phyloP scores from a whole-genome alignment of 2,113 vertebrate species.

The Motacilla alba region DNA sequence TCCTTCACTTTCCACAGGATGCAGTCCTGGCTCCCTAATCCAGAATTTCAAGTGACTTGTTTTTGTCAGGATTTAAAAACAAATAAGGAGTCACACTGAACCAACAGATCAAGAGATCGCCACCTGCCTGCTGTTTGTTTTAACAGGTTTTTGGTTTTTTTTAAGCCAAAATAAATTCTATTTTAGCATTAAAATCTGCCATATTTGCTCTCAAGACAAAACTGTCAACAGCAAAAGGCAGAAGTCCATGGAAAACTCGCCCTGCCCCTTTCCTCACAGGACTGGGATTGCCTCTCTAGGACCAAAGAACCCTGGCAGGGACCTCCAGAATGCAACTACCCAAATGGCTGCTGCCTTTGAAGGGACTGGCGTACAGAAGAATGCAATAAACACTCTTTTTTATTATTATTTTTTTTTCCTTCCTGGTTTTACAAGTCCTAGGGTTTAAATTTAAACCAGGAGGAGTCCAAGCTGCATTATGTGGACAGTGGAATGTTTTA shows the following conservation, averaged over 20 bases:
- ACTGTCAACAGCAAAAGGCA: not conserved
- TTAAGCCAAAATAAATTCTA: not conserved
- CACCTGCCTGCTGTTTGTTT: not conserved
- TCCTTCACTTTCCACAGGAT: fast-evolving
- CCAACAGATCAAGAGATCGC: not conserved
- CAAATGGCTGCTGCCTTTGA: conserved; percentile 71
- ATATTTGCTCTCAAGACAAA: not conserved
- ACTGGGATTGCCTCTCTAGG: conserved; percentile 64
- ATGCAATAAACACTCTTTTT: fast-evolving
- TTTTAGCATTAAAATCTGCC: not conserved
- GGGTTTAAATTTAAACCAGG: not conserved
- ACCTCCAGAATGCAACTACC: conserved; percentile 41
- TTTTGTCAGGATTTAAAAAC: not conserved
- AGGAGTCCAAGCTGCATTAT: not conserved
- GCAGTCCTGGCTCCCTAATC: not conserved
- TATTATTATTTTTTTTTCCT: too few species aligned
- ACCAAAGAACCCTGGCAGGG: conserved; percentile 19
- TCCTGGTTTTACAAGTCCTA: not conserved
- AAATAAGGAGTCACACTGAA: not conserved
- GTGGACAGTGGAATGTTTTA: not conserved
- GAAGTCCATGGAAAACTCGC: not conserved
- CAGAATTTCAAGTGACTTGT: not conserved
- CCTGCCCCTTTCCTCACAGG: conserved; percentile 44
- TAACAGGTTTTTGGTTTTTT: not conserved
- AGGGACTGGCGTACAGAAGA: conserved; percentile 44